Evolutionary conservation across 2,797 vertebrate species (phyloP).

Genomic region (Hyperoplus lanceolatus): DNA sequence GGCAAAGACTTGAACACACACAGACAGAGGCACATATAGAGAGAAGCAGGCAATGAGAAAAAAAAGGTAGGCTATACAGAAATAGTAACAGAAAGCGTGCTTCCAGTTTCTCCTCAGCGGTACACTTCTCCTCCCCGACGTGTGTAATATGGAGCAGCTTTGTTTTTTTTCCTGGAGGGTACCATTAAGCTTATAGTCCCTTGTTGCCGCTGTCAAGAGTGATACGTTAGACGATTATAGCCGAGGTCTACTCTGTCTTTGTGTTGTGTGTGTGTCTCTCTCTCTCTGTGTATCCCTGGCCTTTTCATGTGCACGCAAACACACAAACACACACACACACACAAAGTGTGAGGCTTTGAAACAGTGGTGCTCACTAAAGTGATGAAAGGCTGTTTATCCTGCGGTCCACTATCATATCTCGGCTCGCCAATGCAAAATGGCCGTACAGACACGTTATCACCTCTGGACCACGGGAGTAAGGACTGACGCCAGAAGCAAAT

Average conservation of each 20-base stretch:
- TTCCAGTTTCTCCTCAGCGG: slow-evolving; percentile 26
- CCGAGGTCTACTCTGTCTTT: slow-evolving; percentile 35
- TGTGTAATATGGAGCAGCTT: slow-evolving; percentile 45
- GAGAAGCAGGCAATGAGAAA: slow-evolving; percentile 2
- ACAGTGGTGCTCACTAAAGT: slow-evolving; percentile 59
- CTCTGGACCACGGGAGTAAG: slow-evolving; percentile 73
- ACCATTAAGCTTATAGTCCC: slow-evolving; percentile 64
- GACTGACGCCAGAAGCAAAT: slow-evolving; percentile 80
- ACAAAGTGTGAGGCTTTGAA: slow-evolving; percentile 25
- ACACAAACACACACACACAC: slow-evolving; percentile 16
- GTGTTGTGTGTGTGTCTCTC: background rate
- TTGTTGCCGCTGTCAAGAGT: slow-evolving; percentile 60
- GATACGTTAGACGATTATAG: slow-evolving; percentile 58
- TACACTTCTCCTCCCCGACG: slow-evolving; percentile 26
- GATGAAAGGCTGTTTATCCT: slow-evolving; percentile 74
- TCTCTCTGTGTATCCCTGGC: slow-evolving; percentile 34
- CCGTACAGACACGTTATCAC: slow-evolving; percentile 67
- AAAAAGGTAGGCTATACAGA: slow-evolving; percentile 12
- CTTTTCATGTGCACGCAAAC: slow-evolving; percentile 52
- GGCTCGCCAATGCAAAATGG: slow-evolving; percentile 59
- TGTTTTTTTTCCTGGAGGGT: slow-evolving; percentile 63
- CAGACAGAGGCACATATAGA: background rate
- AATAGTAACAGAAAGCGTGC: background rate
- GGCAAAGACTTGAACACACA: background rate
- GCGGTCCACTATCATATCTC: slow-evolving; percentile 70